Base-by-base conservation (phyloP, 2,888 invertebrate species). In the Sceliomorpha sp. region DNA sequence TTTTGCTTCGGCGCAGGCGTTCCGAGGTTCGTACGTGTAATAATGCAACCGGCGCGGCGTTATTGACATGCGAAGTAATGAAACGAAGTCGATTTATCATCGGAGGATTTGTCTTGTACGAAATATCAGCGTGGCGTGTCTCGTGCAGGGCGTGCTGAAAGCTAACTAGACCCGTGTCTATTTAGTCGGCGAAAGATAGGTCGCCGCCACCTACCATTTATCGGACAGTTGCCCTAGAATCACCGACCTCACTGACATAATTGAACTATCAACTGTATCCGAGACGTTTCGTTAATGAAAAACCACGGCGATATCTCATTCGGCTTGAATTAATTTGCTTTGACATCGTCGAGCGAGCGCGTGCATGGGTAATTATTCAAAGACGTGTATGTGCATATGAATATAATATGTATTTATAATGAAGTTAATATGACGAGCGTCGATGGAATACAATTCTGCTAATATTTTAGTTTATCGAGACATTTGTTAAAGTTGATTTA, bases 211-310 rank as follows among this genome's bases (percentile, higher is more conserved):
- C 59, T 44, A 36, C 42, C 50, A 59, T 59, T 59, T 59, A 59
- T 50, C 59, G 34, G 42, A 50, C 59, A 44, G 48, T 42, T 42
- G 50, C 36, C 42, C 42, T 42, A 60, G 44, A 51, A 50, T 44
- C 50, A 51, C 12, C 37, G 51, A 60, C 60, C 44, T 60, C 44
- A 45, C 45, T 29, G 51, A 44, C 51, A 36, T 60, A 60, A 60
- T 60, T 40, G 31, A 60, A 60, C 59, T 56, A 56, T 56, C 47
- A 47, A 47, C 56, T 26, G 50, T 17, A 27, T 6, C 26, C 12
- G 36, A 39, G 50, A 26, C 7, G 31, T 40, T 50, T 50, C 42
- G 17, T 39, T 59, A 59, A 59, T 59, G 47, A 59, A 59, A 59
- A 50, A 42, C 42, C 24, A 50, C 34, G 24, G 34, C 17, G 36